Percentiles rank a stretch among this genome's conserved stretches.
Conservation (phyloP, 1,140 invertebrate species). For the Saxidomus purpurata region DNA sequence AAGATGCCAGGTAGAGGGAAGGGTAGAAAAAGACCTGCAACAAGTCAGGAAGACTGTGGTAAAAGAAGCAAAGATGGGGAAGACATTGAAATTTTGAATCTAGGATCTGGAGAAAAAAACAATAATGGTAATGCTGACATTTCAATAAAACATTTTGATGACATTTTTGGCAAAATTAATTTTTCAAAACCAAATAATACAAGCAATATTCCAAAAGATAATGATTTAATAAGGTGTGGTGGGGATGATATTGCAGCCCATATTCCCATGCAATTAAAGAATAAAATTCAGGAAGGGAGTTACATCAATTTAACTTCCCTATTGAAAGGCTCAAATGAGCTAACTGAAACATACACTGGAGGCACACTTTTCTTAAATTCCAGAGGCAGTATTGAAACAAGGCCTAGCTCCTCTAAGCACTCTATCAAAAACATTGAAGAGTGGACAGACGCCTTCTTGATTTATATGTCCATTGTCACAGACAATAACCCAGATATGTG, state of each 20-base stretch:
- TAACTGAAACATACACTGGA: not conserved
- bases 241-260: conserved; percentile 8
- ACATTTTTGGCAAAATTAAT: not conserved
- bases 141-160: not conserved
- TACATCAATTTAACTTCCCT: conserved; percentile 8
- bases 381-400: not conserved
- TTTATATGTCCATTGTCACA: not conserved
- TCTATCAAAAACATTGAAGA: not conserved
- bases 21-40: not conserved
- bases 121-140: not conserved
- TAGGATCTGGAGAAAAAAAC: not conserved
- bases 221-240: not conserved
- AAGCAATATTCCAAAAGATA: not conserved
- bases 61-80: not conserved
- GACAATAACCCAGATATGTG: not conserved
- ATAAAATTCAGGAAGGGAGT: not conserved
- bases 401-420: not conserved
- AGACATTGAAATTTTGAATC: not conserved
- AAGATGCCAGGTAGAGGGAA: not conserved
- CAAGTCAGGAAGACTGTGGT: not conserved
- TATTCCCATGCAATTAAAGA: not conserved
- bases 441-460: conserved; percentile 2
- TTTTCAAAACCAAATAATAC: not conserved
- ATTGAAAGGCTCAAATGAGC: not conserved
- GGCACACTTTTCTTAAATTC: not conserved